These are phyloP conservation scores for Notoglanidium macrostoma DNA, from an alignment of 2,797 vertebrate genomes.

Conservation along the genomic window DNA sequence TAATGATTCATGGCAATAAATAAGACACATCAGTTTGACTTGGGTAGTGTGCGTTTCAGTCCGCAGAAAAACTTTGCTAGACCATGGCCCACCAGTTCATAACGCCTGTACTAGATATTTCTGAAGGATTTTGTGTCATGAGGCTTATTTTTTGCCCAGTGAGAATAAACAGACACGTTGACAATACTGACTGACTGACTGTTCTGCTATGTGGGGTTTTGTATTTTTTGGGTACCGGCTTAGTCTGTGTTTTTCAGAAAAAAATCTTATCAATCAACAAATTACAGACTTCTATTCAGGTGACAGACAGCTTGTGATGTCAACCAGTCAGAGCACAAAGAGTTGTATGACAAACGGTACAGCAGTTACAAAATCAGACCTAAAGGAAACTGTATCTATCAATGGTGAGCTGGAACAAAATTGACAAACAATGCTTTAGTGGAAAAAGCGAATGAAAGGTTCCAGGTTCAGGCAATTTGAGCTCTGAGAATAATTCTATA, in stretches of 20 bases:
- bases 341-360: not conserved
- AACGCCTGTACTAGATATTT: not conserved
- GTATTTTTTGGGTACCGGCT: not conserved
- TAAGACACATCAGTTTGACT: not conserved
- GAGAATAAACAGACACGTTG: not conserved
- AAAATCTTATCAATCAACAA: not conserved
- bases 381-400: not conserved
- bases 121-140: not conserved
- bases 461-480: not conserved
- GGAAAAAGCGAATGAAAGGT: not conserved
- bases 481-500: not conserved
- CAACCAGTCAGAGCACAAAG: not conserved
- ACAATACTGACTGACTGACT: not conserved
- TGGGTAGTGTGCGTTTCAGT: not conserved
- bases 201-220: not conserved
- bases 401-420: not conserved
- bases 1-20: not conserved
- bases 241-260: not conserved
- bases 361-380: not conserved
- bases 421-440: not conserved
- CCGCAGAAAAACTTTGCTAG: not conserved
- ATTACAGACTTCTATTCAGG: not conserved
- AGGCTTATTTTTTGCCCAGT: not conserved
- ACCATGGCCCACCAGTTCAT: not conserved
- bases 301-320: constrained; percentile 6